A percentile compares a stretch with the other conserved stretches of the same genome.
phyloP scores from a whole-genome alignment of 2,888 invertebrate species.

The Poecilus cupreus region DNA sequence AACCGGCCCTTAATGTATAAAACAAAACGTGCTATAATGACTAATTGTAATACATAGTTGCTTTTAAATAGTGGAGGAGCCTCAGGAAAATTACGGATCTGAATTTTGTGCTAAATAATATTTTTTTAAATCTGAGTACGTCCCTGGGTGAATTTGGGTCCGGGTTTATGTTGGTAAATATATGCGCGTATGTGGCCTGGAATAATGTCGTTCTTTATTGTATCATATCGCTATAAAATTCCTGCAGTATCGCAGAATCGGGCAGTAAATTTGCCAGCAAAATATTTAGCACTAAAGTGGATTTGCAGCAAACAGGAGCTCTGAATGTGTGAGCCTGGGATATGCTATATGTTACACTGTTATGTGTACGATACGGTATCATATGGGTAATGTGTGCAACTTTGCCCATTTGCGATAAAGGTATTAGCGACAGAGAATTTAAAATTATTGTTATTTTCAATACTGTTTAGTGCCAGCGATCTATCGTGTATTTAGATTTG shows the following conservation, averaged over 20 bases:
- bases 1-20: no score
- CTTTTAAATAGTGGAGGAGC: no score
- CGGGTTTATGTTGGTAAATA: no score
- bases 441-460: no score
- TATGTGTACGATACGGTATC: background rate
- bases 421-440: no score
- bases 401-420: constrained; percentile 19
- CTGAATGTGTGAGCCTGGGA: background rate
- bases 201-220: background rate
- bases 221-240: background rate
- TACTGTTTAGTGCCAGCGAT: no score
- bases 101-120: no score
- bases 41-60: no score
- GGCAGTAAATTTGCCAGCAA: background rate
- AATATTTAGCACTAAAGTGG: constrained; percentile 28
- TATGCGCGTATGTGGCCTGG: background rate
- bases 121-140: background rate
- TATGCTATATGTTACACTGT: constrained; percentile 14
- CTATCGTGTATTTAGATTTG: no score
- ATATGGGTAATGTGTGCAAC: constrained; percentile 4
- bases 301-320: constrained; percentile 14
- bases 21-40: no score
- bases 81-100: no score
- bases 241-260: background rate
- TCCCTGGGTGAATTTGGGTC: background rate